A percentile compares a stretch with the other conserved stretches of the same genome.
phyloP scores from a whole-genome alignment of 1,140 invertebrate genomes.

The Brachionus asplanchnoidis region DNA sequence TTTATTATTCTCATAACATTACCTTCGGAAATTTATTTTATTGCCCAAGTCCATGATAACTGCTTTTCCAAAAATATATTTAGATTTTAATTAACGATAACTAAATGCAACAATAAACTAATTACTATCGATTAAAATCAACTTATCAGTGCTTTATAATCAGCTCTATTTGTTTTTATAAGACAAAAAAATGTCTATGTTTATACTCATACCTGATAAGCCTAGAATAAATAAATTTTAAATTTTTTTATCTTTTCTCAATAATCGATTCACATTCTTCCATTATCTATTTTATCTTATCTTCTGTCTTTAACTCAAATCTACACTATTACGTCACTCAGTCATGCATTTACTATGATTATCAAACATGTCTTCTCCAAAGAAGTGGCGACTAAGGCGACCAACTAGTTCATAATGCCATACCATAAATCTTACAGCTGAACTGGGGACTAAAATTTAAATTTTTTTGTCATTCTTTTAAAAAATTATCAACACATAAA shows the following conservation, averaged over 20 bases:
- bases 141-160: neutral
- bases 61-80: neutral
- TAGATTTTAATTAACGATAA: neutral
- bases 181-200: slow-evolving; percentile 22
- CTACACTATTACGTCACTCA: neutral
- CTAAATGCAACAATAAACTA: neutral
- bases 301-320: neutral
- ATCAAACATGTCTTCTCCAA: neutral
- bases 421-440: too few species aligned
- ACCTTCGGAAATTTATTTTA: neutral
- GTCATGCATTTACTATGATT: neutral
- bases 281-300: neutral
- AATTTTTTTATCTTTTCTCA: neutral
- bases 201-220: slow-evolving; percentile 25
- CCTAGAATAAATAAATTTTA: slow-evolving; percentile 7
- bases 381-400: neutral
- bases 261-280: slow-evolving; percentile 1
- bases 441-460: too few species aligned
- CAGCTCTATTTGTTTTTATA: slow-evolving; percentile 8
- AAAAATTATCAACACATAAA: too few species aligned
- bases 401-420: neutral
- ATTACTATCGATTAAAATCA: slow-evolving; percentile 11
- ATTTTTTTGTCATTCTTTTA: too few species aligned
- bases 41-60: neutral
- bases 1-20: slow-evolving; percentile 20